Percentiles rank a stretch among this genome's conserved stretches.
Evolutionary conservation across 2,888 invertebrate species (phyloP).

Genomic region (Heliconius ethilla): DNA sequence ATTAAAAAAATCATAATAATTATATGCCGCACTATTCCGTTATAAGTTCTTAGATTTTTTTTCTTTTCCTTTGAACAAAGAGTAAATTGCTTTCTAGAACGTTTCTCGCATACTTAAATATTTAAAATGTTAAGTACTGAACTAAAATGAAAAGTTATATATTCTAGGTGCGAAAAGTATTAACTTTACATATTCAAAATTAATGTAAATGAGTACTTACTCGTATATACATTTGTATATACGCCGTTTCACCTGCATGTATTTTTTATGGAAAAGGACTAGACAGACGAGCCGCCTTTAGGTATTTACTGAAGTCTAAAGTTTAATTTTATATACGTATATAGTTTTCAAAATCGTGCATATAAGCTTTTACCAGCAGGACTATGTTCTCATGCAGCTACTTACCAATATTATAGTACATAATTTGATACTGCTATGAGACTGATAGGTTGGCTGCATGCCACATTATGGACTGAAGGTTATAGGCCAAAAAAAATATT

Average conservation of each 20-base stretch:
- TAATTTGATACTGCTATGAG: conserved; percentile 19
- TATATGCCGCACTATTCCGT: background rate
- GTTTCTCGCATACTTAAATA: conserved; percentile 8
- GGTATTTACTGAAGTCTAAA: no score
- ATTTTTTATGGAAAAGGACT: no score
- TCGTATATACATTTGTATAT: no score
- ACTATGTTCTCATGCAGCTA: background rate
- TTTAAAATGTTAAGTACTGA: conserved; percentile 1
- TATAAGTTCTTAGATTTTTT: background rate
- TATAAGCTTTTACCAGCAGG: background rate
- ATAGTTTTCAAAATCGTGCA: background rate
- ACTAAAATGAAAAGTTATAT: background rate
- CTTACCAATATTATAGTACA: background rate
- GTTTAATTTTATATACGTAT: background rate
- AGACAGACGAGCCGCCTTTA: no score
- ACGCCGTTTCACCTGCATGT: no score
- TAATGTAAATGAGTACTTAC: no score
- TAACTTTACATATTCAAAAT: no score
- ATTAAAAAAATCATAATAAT: background rate
- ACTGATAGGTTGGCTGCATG: conserved; percentile 19
- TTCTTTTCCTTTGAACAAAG: conserved; percentile 8
- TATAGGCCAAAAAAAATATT: background rate
- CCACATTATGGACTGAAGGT: background rate
- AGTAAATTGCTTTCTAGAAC: conserved; percentile 12
- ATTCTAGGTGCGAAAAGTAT: background rate